Evolutionary conservation across 2,888 invertebrate species (phyloP), one percentile per base, ranked within the genome.

Genomic region (Epinotia nisella): DNA sequence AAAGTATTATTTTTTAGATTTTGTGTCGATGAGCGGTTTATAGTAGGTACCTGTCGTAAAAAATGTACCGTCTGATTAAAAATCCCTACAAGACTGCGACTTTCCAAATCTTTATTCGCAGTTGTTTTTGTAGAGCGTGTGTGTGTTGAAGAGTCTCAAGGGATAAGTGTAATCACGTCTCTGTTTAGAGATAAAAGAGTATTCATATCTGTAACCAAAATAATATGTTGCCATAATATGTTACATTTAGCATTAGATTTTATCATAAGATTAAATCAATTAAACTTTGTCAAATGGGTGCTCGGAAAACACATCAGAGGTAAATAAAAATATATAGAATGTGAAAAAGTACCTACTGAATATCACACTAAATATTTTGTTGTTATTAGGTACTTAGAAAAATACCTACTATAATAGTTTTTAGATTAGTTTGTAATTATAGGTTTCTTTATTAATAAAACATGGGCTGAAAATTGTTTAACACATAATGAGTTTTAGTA

Each of bases 221-320:
- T 79, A 86, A 83, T 87, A 81, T 83, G 91, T 89, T 91, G 91
- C 90, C 90, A 91, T 91, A 90, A 83, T 87, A 88, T 78, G 79
- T 82, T 85, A 85, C 75, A 80, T 85, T 84, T 87, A 87, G 85
- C 77, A 82, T 85, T 86, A 88, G 81, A 82, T 19, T 82, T 61
- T 80, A 80, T 80, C 82, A 85, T 81, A 77, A 78, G 76, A 78
- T 80, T 77, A 81, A 83, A 82, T 80, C 81, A 80, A 83, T 82
- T 77, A 83, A 81, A 85, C 79, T 81, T 83, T 83, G 85, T 83
- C 78, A 85, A 83, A 85, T 88, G 87, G 90, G 91, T 92, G 91
- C 92, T 92, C 87, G 87, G 84, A 87, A 83, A 82, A 87, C 83
- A 89, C 88, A 83, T 88, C 89, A 90, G 85, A 84, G 84, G 83